Conservation (phyloP, 2,797 vertebrate genomes). For the Tamandua tetradactyla region DNA sequence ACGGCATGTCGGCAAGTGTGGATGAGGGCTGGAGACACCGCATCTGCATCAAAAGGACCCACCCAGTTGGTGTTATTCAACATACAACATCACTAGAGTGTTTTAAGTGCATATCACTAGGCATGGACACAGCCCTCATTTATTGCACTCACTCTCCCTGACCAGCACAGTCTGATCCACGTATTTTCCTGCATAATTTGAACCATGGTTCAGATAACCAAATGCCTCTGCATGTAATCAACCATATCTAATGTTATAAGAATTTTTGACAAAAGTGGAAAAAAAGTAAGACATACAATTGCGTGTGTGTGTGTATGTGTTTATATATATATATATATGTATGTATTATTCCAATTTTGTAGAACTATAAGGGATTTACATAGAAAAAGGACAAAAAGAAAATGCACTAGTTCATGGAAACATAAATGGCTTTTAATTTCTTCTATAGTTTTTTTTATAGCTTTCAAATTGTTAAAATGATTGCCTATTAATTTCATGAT, state of each 20-base stretch:
- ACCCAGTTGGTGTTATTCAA: no score
- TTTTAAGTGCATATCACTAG: background rate
- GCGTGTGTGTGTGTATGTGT: background rate
- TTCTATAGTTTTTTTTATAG: background rate
- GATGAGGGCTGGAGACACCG: background rate
- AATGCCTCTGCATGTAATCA: background rate
- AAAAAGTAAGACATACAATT: background rate
- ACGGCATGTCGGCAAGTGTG: background rate
- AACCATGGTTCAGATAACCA: background rate
- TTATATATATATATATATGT: background rate
- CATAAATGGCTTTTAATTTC: background rate
- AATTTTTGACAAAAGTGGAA: background rate
- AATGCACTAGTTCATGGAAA: background rate
- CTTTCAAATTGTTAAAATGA: background rate
- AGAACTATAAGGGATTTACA: background rate
- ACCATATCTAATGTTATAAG: background rate
- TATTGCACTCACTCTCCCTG: background rate
- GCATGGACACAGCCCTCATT: background rate
- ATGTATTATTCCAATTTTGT: background rate
- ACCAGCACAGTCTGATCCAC: background rate
- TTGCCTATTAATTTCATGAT: background rate
- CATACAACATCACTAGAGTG: rapidly evolving
- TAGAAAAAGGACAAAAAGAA: background rate
- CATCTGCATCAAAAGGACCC: background rate
- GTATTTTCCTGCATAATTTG: background rate